These are phyloP conservation scores for Poecilia picta DNA, from an alignment of 2,797 vertebrate species.

Conservation along the genomic window DNA sequence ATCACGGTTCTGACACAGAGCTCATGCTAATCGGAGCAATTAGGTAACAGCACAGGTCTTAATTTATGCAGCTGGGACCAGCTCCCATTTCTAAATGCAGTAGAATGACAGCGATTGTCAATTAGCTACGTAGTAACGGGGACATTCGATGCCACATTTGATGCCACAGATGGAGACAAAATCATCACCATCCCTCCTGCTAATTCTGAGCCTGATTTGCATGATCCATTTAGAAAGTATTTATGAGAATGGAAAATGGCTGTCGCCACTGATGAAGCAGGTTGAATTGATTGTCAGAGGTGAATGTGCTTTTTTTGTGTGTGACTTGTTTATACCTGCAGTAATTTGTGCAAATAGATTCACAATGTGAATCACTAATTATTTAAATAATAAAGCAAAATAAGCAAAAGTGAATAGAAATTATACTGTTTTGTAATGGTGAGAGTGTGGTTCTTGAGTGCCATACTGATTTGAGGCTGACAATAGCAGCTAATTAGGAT, in stretches of 20 bases:
- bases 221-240: conserved; percentile 77
- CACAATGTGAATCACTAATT: conserved; percentile 44
- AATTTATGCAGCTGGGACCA: conserved; percentile 74
- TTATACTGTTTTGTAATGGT: conserved; percentile 40
- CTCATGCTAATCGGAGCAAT: conserved; percentile 76
- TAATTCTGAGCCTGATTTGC: conserved; percentile 74
- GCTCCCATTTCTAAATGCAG: conserved; percentile 60
- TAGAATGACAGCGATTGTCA: conserved; percentile 76
- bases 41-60: conserved; percentile 68
- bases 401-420: conserved; percentile 42
- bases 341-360: conserved; percentile 73
- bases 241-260: conserved; percentile 70
- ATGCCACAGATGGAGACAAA: conserved; percentile 68
- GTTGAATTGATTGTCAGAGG: conserved; percentile 38
- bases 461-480: conserved; percentile 25
- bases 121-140: conserved; percentile 66
- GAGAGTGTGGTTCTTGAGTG: conserved; percentile 32
- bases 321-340: conserved; percentile 63
- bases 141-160: conserved; percentile 56
- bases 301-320: conserved; percentile 41
- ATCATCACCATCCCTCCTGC: conserved; percentile 64
- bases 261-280: conserved; percentile 64
- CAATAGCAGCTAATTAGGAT: conserved; percentile 38
- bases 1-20: conserved; percentile 46
- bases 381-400: conserved; percentile 63